Evolutionary conservation across 2,113 vertebrate genomes (phyloP).

Genomic region (Penelope pileata): DNA sequence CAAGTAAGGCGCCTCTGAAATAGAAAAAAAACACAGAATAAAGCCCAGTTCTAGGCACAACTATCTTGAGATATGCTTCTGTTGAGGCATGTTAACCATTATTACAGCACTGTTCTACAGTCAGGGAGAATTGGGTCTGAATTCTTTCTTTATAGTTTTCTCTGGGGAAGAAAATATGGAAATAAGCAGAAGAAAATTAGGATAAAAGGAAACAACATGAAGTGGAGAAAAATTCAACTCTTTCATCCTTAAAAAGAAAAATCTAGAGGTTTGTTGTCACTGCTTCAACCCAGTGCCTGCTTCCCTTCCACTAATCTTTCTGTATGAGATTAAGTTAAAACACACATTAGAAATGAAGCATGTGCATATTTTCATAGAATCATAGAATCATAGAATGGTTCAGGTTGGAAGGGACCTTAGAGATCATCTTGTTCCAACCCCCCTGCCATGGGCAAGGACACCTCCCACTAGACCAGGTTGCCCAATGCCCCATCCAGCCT

Average conservation of each 20-base stretch:
- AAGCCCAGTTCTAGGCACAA: background rate
- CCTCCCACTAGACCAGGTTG: too few species aligned
- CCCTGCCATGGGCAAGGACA: too few species aligned
- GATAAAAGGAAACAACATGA: background rate
- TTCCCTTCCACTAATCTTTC: background rate
- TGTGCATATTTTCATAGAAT: background rate
- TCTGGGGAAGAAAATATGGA: background rate
- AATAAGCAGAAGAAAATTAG: background rate
- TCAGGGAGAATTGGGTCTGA: background rate
- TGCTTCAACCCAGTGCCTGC: background rate
- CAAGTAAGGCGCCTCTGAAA: background rate
- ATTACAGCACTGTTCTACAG: background rate
- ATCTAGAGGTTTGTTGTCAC: background rate
- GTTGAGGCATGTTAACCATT: background rate
- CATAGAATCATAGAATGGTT: too few species aligned
- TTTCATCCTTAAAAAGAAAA: background rate
- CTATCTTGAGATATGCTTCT: background rate
- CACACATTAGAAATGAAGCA: background rate
- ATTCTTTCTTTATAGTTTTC: background rate
- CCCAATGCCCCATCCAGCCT: too few species aligned
- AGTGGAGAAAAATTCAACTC: background rate
- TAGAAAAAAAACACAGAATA: background rate
- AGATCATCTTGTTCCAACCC: too few species aligned
- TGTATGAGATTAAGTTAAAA: constrained; percentile 15
- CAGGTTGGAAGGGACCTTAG: too few species aligned